Conservation (phyloP, 53 echinoderm and acorn worm genomes). For the Echinometra lucunter region DNA sequence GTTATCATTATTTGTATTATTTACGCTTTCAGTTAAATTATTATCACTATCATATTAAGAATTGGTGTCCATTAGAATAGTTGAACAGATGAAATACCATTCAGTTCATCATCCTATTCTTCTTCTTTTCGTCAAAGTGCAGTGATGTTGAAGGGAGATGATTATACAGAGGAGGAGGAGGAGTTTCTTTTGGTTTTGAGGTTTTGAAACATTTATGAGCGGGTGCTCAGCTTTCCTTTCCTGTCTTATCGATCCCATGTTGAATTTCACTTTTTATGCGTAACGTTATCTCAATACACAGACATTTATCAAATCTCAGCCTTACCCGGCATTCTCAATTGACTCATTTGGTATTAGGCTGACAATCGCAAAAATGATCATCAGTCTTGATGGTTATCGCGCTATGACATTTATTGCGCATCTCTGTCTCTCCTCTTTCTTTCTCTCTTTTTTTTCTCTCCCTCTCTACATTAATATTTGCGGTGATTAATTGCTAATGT, state of each 20-base stretch:
- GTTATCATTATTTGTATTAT: background rate
- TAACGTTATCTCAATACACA: slow-evolving; percentile 54
- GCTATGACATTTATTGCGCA: slow-evolving; percentile 60
- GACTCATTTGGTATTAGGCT: slow-evolving; percentile 43
- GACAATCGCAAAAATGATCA: slow-evolving; percentile 57
- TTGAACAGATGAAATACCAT: background rate
- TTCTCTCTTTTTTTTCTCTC: background rate
- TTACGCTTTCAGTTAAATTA: background rate
- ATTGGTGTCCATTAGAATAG: background rate
- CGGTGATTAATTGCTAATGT: slow-evolving; percentile 54
- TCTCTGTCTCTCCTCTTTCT: background rate
- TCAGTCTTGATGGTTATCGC: slow-evolving; percentile 57
- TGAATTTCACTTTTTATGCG: slow-evolving; percentile 47
- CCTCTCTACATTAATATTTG: slow-evolving; percentile 21
- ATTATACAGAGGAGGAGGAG: slow-evolving; percentile 51
- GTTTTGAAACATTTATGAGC: slow-evolving; percentile 68
- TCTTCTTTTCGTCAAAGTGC: background rate
- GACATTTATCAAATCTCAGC: slow-evolving; percentile 55
- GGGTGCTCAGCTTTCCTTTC: background rate
- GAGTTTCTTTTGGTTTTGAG: slow-evolving; percentile 38
- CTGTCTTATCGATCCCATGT: slow-evolving; percentile 43
- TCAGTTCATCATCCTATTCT: background rate
- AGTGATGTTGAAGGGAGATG: slow-evolving; percentile 50
- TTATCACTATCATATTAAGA: background rate
- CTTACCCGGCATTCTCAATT: slow-evolving; percentile 39